phyloP scores from a whole-genome alignment of 2,888 invertebrate species.

The Amaurobius ferox region DNA sequence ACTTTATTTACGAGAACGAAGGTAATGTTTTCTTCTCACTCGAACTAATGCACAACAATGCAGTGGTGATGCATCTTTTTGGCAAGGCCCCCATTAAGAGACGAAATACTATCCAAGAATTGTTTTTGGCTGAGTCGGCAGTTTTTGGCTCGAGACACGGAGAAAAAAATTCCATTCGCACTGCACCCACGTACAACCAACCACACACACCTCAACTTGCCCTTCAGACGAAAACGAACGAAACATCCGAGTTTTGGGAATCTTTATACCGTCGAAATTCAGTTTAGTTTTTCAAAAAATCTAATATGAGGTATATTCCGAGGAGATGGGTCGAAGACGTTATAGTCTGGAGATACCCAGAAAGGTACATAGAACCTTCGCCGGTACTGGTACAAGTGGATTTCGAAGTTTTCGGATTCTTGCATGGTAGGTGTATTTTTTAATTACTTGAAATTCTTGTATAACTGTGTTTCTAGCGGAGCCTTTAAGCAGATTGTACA shows the following conservation, averaged over 20 bases:
- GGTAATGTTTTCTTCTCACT: too few relatives aligned
- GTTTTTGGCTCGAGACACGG: neutral
- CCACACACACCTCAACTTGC: neutral
- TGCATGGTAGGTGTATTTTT: conserved; percentile 34
- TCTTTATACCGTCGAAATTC: neutral
- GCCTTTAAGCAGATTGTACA: too few relatives aligned
- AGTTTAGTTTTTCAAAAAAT: too few relatives aligned
- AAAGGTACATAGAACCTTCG: neutral
- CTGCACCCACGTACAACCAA: neutral
- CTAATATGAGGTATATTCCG: too few relatives aligned
- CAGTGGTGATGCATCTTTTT: neutral
- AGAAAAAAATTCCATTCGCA: neutral
- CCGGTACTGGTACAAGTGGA: conserved; percentile 56
- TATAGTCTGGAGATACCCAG: conserved; percentile 58
- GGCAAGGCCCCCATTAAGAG: neutral
- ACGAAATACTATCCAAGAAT: neutral
- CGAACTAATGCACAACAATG: too few relatives aligned
- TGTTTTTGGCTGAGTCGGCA: neutral
- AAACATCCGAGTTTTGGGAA: neutral
- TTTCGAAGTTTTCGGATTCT: conserved; percentile 62
- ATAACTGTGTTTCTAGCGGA: too few relatives aligned
- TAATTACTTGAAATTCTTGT: too few relatives aligned
- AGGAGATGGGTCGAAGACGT: conserved; percentile 36
- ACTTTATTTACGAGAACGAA: too few relatives aligned
- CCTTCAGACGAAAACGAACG: conserved; percentile 6